Evolutionary conservation across 2,797 vertebrate genomes (phyloP), one percentile per base, ranked within the genome.

Genomic region (Pipistrellus pipistrellus): DNA sequence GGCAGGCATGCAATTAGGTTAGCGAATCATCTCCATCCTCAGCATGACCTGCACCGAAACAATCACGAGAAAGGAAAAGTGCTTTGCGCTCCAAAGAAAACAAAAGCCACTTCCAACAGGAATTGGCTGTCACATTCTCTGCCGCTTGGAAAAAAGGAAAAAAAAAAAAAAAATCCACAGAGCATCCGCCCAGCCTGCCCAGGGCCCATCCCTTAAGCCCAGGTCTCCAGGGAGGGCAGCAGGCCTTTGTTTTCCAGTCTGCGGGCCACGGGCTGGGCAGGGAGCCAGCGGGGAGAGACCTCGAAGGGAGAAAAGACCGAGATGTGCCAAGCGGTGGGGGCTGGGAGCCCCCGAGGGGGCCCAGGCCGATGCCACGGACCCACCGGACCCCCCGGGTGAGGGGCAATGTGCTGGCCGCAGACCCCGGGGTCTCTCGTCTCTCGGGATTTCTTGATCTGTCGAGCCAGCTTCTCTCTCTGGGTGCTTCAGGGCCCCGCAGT

Each of bases 71-170:
- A 95, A 97, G 95, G 96, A 97, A 96, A 96, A 97, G 97, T 97
- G 96, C 81, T 92, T 94, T 9, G 12, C 30, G 91, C 27, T 88
- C 97, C 97, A 98, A 98, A 96, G 95, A 97, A 97, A 98, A 97
- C 94, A 97, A 96, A 86, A 94, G 83, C 76, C 81, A 95, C 89
- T 97, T 97, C 96, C 96, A 97, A 97, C 95, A 97, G 96, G 95
- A 97, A 96, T 96, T 96, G 93, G 96, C 93, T 96, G 95, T 96
- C 94, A 97, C 93, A 97, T 96, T 96, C 96, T 97, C 96, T 95
- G 76, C 71, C 71, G 71, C 93, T 96, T 77, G 91, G 94, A 95
- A 96, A 96, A 95, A 96, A 96, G 95, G 8, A 95, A 96, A 96
- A 95, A 92, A 95, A 96, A 92, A 95, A 95, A 96, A 95, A 96